Conservation (phyloP, 2,113 vertebrate genomes). For the Dasypus novemcinctus region DNA sequence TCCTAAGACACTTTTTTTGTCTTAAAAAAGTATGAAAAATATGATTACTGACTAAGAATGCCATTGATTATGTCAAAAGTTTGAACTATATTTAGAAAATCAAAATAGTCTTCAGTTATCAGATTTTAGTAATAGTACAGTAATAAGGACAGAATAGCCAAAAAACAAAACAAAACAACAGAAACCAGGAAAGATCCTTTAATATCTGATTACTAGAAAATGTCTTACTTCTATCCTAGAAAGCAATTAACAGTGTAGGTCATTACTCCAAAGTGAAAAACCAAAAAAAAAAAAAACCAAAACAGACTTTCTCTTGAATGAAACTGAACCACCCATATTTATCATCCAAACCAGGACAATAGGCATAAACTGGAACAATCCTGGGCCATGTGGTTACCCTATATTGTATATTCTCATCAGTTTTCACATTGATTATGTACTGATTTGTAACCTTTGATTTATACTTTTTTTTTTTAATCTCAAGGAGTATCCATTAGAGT, state of each 20-base stretch:
- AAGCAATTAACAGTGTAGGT: not conserved
- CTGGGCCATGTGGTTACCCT: not conserved
- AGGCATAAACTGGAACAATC: not conserved
- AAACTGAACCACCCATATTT: not conserved
- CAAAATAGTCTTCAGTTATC: not conserved
- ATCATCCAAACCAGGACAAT: not conserved
- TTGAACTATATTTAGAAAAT: constrained; percentile 13
- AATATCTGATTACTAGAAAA: not conserved
- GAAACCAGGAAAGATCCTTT: not conserved
- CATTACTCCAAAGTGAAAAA: not conserved
- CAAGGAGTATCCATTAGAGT: not conserved
- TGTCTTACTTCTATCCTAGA: not conserved
- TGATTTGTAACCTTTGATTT: not conserved
- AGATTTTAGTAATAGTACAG: not conserved
- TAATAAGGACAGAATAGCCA: not conserved
- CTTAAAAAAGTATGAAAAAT: not conserved
- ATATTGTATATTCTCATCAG: not conserved
- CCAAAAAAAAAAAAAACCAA: not conserved
- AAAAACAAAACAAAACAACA: not conserved
- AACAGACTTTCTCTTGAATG: not conserved
- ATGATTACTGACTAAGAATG: not conserved
- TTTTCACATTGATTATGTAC: not conserved
- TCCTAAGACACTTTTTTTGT: not conserved
- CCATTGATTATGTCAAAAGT: not conserved
- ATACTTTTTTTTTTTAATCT: not conserved